Evolutionary conservation across 2,888 invertebrate species (phyloP).

Genomic region (Bimastos eiseni): DNA sequence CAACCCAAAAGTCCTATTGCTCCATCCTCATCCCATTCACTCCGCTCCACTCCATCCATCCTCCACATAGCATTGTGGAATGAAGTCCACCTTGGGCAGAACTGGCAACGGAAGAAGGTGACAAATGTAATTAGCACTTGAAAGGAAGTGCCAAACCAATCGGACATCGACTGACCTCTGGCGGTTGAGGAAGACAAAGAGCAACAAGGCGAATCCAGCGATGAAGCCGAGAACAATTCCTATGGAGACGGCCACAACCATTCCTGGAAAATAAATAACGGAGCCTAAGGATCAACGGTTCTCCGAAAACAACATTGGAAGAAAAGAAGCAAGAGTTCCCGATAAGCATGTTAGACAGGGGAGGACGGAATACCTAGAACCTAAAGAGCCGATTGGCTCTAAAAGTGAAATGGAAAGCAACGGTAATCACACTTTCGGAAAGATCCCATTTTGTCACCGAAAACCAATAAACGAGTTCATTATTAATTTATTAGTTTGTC

Average conservation of each 20-base stretch:
- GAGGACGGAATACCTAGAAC: background rate
- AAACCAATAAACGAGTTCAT: too few relatives aligned
- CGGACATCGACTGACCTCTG: constrained; percentile 21
- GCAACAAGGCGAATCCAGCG: background rate
- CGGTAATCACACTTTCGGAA: too few relatives aligned
- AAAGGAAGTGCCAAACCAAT: background rate
- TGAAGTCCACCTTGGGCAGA: background rate
- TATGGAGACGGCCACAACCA: background rate
- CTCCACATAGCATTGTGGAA: background rate
- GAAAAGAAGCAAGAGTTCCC: background rate
- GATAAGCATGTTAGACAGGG: background rate
- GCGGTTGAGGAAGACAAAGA: constrained; percentile 7
- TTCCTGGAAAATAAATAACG: background rate
- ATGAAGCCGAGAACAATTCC: constrained; percentile 17
- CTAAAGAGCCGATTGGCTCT: background rate
- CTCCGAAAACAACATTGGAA: background rate
- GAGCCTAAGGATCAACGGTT: background rate
- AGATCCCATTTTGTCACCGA: background rate
- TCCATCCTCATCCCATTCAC: too few relatives aligned
- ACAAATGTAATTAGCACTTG: background rate
- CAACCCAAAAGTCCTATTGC: too few relatives aligned
- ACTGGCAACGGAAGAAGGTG: background rate
- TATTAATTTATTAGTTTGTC: too few relatives aligned
- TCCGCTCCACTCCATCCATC: background rate
- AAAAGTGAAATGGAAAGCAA: background rate